Evolutionary conservation across 2,113 vertebrate species (phyloP), one percentile per base, ranked within the genome.

Genomic region (Craseonycteris thonglongyai): DNA sequence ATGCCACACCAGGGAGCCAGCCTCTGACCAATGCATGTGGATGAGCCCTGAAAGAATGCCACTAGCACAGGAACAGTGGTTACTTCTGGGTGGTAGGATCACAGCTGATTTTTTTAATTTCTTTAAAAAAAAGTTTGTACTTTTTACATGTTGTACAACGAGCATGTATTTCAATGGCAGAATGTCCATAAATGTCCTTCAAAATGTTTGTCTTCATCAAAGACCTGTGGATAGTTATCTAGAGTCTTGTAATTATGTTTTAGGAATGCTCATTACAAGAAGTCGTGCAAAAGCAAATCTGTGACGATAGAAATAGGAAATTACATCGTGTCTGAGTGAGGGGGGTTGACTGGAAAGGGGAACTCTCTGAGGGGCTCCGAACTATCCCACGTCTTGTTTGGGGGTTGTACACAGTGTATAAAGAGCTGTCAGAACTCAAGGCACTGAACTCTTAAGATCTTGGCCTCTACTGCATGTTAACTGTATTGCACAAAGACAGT

Each of bases 131-230:
- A 13, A 28, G 38, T 86, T 94, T 76, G 15, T 68, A 13, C 82
- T 92, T 93, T 93, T 56, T 59, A 69, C 33, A 58, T 24, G 88
- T 93, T 35, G 5, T 78, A 21, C 65, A 79, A 51, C 42, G 35
- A 97, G 18, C n/a, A 33, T 47, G 15, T 68, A 11, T 92, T 84
- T 88, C 61, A 84, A 74, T 82, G 61, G 40, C 40, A 49, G 65
- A 69, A 79, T 24, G 66, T 80, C 90, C 83, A 71, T 76, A 93
- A 87, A 72, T 92, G 88, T 35, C 92, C 90, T 92, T 94, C 80
- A 96, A 94, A 92, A 65, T 79, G 85, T 35, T 84, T 80, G 84
- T 92, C 47, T 61, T 75, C 66, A 26, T 94, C 72, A 76, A 74
- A 65, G 75, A 13, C 45, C 58, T 78, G 42, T 51, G 68, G 47